Evolutionary conservation across 2,888 invertebrate species (phyloP), one percentile per base, ranked within the genome.

Genomic region (Colletes collaris): DNA sequence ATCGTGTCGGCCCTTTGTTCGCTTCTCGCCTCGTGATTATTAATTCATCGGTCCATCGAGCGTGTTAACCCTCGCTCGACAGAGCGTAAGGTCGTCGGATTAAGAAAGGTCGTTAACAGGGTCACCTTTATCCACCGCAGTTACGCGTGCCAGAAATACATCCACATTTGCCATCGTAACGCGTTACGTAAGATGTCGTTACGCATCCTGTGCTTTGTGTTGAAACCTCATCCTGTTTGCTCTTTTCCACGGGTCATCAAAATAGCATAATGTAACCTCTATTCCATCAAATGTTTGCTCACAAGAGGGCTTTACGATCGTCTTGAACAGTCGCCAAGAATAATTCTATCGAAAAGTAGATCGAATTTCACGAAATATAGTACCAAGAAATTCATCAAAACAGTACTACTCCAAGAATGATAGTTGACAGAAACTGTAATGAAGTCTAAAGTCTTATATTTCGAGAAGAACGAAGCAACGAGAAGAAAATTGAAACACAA

Each of bases 31-130:
- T 6, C n/a, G 46, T 19, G 80, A 71, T 71, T 79, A 81, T 80
- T 80, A 68, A 79, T 81, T 80, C 68, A 80, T 79, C 55, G 71
- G 59, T 76, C 72, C 76, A 80, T 76, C 80, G 76, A 81, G 71
- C 52, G 64, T 58, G 67, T 53, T 56, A 62, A 55, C 59, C 70
- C 62, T 68, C 46, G 71, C 60, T 64, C 65, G 67, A 13, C 40
- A 3, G 64, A 79, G 71, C 81, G 67, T 67, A 55, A 79, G 52
- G 52, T 55, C 59, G 66, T 27, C 27, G 67, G 63, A 69, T 80
- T 79, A 70, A 46, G 80, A 59, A 80, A 72, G 80, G 76, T 81
- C 71, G 80, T 79, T 79, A 71, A 80, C 81, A 68, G 80, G 65
- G 66, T 80, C 79, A 68, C 75, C 80, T 80, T 71, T 63, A 27